Conservation (phyloP, 2,888 invertebrate genomes). For the Alloplasta piceator region DNA sequence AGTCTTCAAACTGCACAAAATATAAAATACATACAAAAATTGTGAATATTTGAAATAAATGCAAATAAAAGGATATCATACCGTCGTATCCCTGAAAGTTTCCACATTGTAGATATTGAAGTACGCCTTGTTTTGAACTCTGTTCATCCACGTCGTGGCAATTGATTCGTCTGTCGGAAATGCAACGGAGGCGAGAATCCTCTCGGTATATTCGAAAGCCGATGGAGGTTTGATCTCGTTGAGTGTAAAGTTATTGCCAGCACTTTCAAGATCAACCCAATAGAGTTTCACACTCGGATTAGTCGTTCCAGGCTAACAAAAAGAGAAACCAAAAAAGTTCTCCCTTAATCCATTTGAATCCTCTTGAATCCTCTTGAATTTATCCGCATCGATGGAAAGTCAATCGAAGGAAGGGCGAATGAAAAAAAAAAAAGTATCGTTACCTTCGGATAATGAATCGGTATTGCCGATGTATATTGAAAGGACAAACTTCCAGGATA, state of each 20-base stretch:
- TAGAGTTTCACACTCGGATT: slow-evolving; percentile 88
- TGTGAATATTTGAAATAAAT: not conserved
- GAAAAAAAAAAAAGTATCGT: not conserved
- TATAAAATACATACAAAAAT: not conserved
- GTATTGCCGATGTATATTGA: slow-evolving; percentile 91
- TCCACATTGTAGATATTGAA: slow-evolving; percentile 87
- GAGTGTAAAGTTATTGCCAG: slow-evolving; percentile 76
- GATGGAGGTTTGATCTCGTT: slow-evolving; percentile 81
- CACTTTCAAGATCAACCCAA: slow-evolving; percentile 85
- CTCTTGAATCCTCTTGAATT: not conserved
- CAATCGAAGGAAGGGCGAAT: too few relatives aligned
- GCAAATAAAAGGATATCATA: slow-evolving; percentile 53
- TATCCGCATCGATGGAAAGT: not conserved
- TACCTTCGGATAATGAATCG: slow-evolving; percentile 93
- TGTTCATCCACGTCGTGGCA: slow-evolving; percentile 94
- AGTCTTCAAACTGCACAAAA: not conserved
- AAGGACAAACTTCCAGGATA: slow-evolving; percentile 88
- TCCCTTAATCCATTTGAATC: not conserved
- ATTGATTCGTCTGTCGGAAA: slow-evolving; percentile 90
- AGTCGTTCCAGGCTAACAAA: slow-evolving; percentile 86
- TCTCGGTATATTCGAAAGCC: slow-evolving; percentile 82
- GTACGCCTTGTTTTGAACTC: slow-evolving; percentile 91
- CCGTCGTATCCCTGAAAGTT: slow-evolving; percentile 75
- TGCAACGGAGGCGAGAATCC: slow-evolving; percentile 88
- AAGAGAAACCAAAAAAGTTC: slow-evolving; percentile 2